Percentiles rank a stretch among this genome's conserved stretches.
Evolutionary conservation across 2,797 vertebrate species (phyloP).

Genomic region (Limnodromus scolopaceus): DNA sequence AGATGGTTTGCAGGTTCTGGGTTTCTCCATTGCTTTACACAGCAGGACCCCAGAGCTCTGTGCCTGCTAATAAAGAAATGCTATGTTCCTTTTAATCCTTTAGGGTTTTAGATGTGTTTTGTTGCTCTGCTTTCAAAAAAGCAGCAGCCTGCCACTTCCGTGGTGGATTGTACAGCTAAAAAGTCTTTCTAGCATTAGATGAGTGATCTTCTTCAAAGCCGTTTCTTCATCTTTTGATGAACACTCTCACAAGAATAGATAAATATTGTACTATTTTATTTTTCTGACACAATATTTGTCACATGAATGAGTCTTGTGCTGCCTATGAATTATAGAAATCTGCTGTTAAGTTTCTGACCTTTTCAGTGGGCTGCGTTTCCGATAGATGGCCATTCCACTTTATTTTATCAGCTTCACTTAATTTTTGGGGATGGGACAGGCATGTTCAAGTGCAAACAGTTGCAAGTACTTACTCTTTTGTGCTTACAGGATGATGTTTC

Average conservation of each 20-base stretch:
- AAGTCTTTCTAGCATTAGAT: neutral
- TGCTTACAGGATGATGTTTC: neutral
- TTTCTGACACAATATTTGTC: slow-evolving; percentile 59
- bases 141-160: neutral
- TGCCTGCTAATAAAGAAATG: neutral
- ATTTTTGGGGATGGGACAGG: slow-evolving; percentile 24
- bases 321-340: slow-evolving; percentile 45
- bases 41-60: neutral
- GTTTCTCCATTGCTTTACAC: neutral
- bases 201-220: neutral
- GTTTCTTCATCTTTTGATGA: slow-evolving; percentile 42
- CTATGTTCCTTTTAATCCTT: neutral
- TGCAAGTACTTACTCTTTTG: neutral
- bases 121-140: neutral
- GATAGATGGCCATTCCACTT: neutral
- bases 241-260: neutral
- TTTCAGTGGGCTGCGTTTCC: slow-evolving; percentile 26
- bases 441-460: neutral
- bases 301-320: neutral
- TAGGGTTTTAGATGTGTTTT: neutral
- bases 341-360: slow-evolving; percentile 48
- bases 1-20: neutral
- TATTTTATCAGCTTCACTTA: slow-evolving; percentile 40
- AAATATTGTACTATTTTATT: slow-evolving; percentile 61
- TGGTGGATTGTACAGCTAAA: neutral